Evolutionary conservation across 2,888 invertebrate genomes (phyloP), one percentile per base, ranked within the genome.

Genomic region (Agrochola litura): DNA sequence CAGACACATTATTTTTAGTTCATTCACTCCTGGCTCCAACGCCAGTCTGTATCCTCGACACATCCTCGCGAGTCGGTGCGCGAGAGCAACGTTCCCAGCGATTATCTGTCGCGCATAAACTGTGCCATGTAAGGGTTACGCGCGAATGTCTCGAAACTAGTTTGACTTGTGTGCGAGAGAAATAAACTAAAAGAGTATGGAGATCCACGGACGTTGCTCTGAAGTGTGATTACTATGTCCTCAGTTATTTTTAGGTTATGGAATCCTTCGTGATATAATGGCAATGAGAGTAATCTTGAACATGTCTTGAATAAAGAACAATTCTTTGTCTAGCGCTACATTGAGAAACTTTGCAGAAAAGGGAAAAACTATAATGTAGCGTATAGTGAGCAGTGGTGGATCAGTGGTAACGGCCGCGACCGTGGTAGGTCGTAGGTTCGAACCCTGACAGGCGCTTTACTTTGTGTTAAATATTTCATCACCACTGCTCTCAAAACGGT

Each of bases 71-170:
- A 14, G 22, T 3, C 22, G 52, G 63, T 61, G 64, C 56, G 66
- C 75, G 65, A 75, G 79, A 76, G 85, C 86, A 83, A 70, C n/a
- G 73, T n/a, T 37, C 85, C 76, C 66, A n/a, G 72, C 77, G 79
- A 82, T 83, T 77, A 82, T 82, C 87, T 81, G 74, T 72, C 68
- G 81, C 84, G 73, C 79, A 86, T 84, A 79, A 86, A 83, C 73
- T 68, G 70, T 73, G 68, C 86, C 89, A 85, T 88, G 85, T 89
- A 84, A 84, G 89, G 88, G 77, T 86, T 85, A 85, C 79, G 78
- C 66, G 79, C 71, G 72, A 82, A 82, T 82, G 75, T 79, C 79
- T 75, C 63, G 52, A 52, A 87, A 89, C 89, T 89, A 90, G 89
- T 89, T 89, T 88, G 85, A 87, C 89, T 87, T 80, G 89, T 86